Evolutionary conservation across 2,797 vertebrate species (phyloP).

Genomic region (Catostomus latipinnis): DNA sequence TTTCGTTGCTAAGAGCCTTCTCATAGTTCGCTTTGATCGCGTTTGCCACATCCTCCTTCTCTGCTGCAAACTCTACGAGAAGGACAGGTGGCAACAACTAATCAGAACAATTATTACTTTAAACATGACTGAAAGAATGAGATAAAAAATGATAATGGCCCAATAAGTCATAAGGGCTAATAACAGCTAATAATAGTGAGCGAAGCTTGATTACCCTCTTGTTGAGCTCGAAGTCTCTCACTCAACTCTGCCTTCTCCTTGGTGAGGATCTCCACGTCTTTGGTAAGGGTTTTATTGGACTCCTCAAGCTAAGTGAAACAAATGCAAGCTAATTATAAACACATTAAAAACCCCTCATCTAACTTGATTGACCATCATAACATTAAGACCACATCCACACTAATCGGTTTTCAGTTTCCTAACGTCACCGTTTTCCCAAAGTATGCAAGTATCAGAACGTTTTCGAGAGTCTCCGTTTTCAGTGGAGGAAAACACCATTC

Average conservation of each 20-base stretch:
- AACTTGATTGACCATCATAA: background rate
- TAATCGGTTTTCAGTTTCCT: too few species aligned
- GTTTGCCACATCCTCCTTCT: slow-evolving; percentile 87
- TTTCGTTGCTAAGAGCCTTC: slow-evolving; percentile 89
- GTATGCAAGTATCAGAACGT: too few species aligned
- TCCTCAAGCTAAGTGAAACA: slow-evolving; percentile 87
- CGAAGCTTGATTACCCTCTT: slow-evolving; percentile 80
- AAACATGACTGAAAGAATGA: too few species aligned
- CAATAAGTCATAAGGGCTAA: too few species aligned
- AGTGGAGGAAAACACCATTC: too few species aligned
- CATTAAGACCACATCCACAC: too few species aligned
- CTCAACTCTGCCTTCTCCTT: slow-evolving; percentile 90
- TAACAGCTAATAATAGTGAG: too few species aligned
- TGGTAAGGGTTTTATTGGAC: slow-evolving; percentile 90
- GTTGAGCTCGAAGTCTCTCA: slow-evolving; percentile 82
- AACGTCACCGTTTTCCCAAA: too few species aligned
- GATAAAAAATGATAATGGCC: too few species aligned
- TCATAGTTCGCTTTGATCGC: slow-evolving; percentile 86
- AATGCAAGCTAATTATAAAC: background rate
- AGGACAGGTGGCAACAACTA: background rate
- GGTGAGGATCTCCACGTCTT: slow-evolving; percentile 91
- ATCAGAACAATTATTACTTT: background rate
- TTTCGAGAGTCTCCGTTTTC: too few species aligned
- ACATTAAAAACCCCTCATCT: background rate
- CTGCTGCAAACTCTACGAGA: slow-evolving; percentile 79